phyloP scores from a whole-genome alignment of 2,113 vertebrate species.

The Microcebus jonahi region DNA sequence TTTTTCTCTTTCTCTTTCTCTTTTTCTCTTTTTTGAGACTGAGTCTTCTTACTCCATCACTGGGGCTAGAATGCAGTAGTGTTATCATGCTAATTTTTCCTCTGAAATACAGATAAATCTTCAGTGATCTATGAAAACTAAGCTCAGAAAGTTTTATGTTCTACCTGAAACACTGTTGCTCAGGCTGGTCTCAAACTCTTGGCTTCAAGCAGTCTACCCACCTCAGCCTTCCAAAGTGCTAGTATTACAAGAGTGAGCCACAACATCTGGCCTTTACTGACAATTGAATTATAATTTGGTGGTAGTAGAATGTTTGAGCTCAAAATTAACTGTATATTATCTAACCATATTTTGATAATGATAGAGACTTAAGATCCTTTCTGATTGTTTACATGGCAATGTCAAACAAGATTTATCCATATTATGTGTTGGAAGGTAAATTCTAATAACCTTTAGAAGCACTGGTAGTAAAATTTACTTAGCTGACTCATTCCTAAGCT shows the following conservation, averaged over 20 bases:
- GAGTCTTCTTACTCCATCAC: no score
- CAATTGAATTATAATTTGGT: conserved; percentile 1
- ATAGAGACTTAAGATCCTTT: not conserved
- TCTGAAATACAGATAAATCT: not conserved
- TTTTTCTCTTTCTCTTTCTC: no score
- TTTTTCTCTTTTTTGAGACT: no score
- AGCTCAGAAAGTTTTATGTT: not conserved
- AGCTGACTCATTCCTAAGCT: not conserved
- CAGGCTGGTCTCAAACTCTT: no score
- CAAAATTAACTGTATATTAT: not conserved
- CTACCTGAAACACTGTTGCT: not conserved
- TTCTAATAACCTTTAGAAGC: not conserved
- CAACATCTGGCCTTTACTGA: not conserved
- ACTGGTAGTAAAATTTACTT: not conserved
- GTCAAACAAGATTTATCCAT: not conserved
- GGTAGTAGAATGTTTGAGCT: not conserved
- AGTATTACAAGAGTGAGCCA: no score
- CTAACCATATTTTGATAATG: not conserved
- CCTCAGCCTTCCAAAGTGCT: no score
- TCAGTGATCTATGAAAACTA: not conserved
- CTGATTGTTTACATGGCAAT: not conserved
- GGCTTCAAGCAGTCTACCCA: no score
- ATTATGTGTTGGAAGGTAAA: not conserved
- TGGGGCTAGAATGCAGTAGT: no score
- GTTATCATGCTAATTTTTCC: not conserved